Conservation (phyloP, 2,113 vertebrate species). For the Catharus fuscescens region DNA sequence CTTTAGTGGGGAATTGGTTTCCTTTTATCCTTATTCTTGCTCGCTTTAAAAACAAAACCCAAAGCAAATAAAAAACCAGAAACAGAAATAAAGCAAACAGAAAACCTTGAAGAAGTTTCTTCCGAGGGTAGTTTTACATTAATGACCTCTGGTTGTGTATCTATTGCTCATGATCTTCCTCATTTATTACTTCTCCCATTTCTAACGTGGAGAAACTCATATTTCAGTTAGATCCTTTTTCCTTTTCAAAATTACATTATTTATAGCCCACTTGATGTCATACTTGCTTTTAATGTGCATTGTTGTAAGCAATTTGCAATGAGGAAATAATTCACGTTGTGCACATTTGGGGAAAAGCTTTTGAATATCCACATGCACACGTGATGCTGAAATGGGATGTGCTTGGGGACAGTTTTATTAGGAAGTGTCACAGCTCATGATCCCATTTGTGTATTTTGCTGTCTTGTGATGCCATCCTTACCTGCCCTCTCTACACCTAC, state of each 20-base stretch:
- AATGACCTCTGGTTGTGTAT: not conserved
- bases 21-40: slow-evolving; percentile 22
- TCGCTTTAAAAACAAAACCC: not conserved
- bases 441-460: not conserved
- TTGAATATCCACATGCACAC: accelerated
- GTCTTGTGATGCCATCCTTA: not conserved
- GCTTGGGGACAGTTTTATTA: not conserved
- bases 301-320: not conserved
- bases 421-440: not conserved
- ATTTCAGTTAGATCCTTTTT: not conserved
- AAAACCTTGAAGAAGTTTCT: slow-evolving; percentile 1
- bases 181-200: not conserved
- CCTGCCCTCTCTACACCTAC: not conserved
- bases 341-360: not conserved
- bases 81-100: slow-evolving; percentile 15
- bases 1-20: not conserved
- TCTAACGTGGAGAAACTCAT: not conserved
- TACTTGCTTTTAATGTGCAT: not conserved
- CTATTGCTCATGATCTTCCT: not conserved
- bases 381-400: not conserved
- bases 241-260: not conserved
- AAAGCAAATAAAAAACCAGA: slow-evolving; percentile 1
- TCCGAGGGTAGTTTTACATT: not conserved
- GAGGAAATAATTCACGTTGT: not conserved
- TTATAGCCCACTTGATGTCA: not conserved